These are phyloP conservation scores for Centropus bengalensis DNA, from an alignment of 2,113 vertebrate genomes.

Conservation along the genomic window DNA sequence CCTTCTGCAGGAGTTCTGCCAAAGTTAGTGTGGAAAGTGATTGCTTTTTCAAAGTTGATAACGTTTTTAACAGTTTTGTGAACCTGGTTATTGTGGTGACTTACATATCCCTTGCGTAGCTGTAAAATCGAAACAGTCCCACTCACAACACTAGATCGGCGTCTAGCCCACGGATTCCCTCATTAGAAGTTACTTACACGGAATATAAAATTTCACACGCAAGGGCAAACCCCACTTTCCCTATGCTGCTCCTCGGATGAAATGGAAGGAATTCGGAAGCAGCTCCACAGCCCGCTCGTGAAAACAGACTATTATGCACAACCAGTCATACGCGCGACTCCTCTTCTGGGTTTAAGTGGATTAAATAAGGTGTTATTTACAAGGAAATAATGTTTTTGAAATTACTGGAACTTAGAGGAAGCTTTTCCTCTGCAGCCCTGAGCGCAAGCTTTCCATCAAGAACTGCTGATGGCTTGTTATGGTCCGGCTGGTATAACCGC, in stretches of 20 bases:
- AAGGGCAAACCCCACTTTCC: not conserved
- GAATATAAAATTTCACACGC: not conserved
- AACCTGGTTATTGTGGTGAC: not conserved
- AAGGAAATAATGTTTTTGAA: constrained; percentile 77
- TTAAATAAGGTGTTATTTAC: constrained; percentile 65
- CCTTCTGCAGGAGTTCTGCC: not conserved
- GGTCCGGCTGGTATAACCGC: constrained; percentile 81
- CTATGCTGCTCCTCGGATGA: not conserved
- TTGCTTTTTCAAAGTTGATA: not conserved
- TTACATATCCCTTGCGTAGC: not conserved
- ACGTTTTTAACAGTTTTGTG: not conserved
- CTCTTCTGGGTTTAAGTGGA: constrained; percentile 57
- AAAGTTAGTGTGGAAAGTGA: not conserved
- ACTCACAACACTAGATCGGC: not conserved
- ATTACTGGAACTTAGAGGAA: constrained; percentile 78
- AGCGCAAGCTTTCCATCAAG: constrained; percentile 83
- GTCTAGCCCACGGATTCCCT: not conserved
- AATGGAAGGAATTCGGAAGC: not conserved
- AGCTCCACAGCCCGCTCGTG: not conserved
- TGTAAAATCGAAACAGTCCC: not conserved
- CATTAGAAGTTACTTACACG: not conserved
- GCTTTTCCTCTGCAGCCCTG: constrained; percentile 64
- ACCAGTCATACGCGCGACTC: not conserved
- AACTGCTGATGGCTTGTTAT: constrained; percentile 77
- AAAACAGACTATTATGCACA: not conserved